These are phyloP conservation scores for Sialia sialis DNA, from an alignment of 2,113 vertebrate genomes.

Conservation along the genomic window DNA sequence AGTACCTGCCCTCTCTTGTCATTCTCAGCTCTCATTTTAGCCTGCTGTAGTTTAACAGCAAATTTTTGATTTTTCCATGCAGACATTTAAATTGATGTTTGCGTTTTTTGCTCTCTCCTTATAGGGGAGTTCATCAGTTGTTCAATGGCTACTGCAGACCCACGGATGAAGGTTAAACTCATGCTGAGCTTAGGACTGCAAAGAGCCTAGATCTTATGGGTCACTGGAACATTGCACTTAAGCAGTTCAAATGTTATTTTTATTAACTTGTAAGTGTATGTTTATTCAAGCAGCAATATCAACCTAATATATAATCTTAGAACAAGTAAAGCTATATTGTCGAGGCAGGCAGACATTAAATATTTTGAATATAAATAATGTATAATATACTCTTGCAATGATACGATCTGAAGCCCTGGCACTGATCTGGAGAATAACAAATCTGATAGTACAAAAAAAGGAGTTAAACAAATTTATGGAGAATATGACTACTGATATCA, in stretches of 20 bases:
- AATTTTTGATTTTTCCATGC: background rate
- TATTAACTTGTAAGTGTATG: background rate
- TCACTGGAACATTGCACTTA: background rate
- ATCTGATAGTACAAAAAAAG: background rate
- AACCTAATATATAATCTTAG: background rate
- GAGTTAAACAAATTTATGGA: background rate
- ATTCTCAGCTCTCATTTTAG: slow-evolving; percentile 15
- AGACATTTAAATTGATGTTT: background rate
- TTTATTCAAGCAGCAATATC: slow-evolving; percentile 2
- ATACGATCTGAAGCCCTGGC: background rate
- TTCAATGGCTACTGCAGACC: background rate
- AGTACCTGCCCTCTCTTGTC: slow-evolving; percentile 13
- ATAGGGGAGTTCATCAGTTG: background rate
- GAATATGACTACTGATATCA: background rate
- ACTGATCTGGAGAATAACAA: background rate
- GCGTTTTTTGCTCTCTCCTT: background rate
- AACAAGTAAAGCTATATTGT: background rate
- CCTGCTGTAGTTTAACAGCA: background rate
- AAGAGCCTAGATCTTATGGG: background rate
- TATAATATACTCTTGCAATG: background rate
- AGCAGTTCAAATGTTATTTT: background rate
- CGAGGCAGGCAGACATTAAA: background rate
- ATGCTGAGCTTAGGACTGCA: background rate
- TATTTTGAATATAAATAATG: slow-evolving; percentile 19
- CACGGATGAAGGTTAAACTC: background rate